Conservation (phyloP, 2,888 invertebrate species). For the Eupithecia exiguata region DNA sequence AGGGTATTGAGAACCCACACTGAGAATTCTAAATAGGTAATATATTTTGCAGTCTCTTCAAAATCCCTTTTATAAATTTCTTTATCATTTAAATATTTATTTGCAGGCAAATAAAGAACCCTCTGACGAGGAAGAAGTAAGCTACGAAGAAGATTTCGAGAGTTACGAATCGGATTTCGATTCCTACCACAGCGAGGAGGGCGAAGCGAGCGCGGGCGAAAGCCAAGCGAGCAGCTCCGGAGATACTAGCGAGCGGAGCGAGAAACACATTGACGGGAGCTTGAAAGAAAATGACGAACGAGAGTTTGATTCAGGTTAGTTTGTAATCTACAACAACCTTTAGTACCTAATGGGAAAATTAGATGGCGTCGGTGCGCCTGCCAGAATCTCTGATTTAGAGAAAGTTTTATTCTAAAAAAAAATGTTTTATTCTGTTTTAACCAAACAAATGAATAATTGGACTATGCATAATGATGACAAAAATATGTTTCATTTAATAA, state of each 20-base stretch:
- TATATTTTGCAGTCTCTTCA: not conserved
- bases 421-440: too few species aligned
- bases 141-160: slow-evolving; percentile 81
- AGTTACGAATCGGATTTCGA: slow-evolving; percentile 81
- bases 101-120: slow-evolving; percentile 42
- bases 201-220: slow-evolving; percentile 27
- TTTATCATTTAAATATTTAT: not conserved
- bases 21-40: not conserved
- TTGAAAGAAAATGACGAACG: slow-evolving; percentile 66
- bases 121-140: slow-evolving; percentile 68
- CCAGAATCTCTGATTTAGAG: too few species aligned
- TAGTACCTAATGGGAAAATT: too few species aligned
- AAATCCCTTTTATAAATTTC: not conserved
- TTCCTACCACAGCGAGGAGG: slow-evolving; percentile 65
- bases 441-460: too few species aligned
- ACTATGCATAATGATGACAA: too few species aligned
- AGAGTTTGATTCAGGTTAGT: slow-evolving; percentile 74
- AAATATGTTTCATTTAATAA: too few species aligned
- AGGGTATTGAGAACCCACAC: too few species aligned
- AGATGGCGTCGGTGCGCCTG: too few species aligned
- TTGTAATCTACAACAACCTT: too few species aligned
- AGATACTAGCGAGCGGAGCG: slow-evolving; percentile 23
- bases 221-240: slow-evolving; percentile 27
- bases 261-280: slow-evolving; percentile 30
- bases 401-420: too few species aligned